phyloP scores from a whole-genome alignment of 2,888 invertebrate species.

The Beris morrisii region DNA sequence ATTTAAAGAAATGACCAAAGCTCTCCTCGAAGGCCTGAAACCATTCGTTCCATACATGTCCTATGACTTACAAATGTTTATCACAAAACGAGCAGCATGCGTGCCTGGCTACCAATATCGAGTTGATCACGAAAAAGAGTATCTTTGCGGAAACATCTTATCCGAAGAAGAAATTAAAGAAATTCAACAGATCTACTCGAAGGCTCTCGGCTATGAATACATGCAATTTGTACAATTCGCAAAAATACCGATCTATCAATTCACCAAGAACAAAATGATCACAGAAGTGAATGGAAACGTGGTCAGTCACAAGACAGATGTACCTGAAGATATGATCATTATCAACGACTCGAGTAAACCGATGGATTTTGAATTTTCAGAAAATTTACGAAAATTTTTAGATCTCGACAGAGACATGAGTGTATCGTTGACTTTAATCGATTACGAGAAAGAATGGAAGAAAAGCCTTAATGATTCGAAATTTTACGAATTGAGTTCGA shows the following conservation, averaged over 20 bases:
- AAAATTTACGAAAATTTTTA: conserved; percentile 1
- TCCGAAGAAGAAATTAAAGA: conserved; percentile 33
- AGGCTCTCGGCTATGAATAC: neutral
- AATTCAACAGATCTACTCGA: neutral
- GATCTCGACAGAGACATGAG: neutral
- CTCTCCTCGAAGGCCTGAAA: conserved; percentile 37
- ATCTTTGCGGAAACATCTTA: conserved; percentile 34
- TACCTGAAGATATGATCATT: conserved; percentile 4
- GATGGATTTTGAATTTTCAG: conserved; percentile 3
- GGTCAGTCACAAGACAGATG: neutral
- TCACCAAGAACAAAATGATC: conserved; percentile 27
- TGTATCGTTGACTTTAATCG: conserved; percentile 15
- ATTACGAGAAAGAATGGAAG: conserved; percentile 34
- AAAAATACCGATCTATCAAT: conserved; percentile 23
- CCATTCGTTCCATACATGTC: conserved; percentile 32
- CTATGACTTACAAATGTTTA: conserved; percentile 38
- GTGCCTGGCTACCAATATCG: conserved; percentile 41
- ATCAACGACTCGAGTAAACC: neutral
- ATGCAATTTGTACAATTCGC: conserved; percentile 5
- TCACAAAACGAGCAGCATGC: conserved; percentile 28
- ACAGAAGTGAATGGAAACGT: conserved; percentile 19
- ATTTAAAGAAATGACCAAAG: conserved; percentile 37
- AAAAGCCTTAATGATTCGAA: conserved; percentile 34
- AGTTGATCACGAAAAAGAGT: conserved; percentile 29
- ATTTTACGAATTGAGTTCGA: conserved; percentile 30